Evolutionary conservation across 2,888 invertebrate genomes (phyloP).

Genomic region (Aporophyla lueneburgensis): DNA sequence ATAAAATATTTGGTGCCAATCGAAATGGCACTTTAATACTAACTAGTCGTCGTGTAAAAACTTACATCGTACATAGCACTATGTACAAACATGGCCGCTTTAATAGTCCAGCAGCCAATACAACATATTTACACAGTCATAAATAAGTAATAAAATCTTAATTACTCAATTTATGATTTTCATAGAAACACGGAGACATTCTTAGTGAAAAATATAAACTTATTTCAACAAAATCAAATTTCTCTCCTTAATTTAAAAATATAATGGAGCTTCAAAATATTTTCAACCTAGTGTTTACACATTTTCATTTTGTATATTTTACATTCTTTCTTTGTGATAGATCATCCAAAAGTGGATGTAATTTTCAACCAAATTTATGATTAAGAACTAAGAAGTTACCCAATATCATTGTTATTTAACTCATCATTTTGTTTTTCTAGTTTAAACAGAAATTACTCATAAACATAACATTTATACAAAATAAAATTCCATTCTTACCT

Average conservation of each 20-base stretch:
- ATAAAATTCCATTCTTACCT: conserved; percentile 60
- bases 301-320: conserved; percentile 47
- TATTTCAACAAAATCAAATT: conserved; percentile 45
- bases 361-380: conserved; percentile 40
- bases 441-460: conserved; percentile 38
- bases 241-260: conserved; percentile 43
- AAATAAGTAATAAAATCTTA: conserved; percentile 70
- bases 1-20: conserved; percentile 82
- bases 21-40: conserved; percentile 84
- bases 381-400: conserved; percentile 21
- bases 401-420: conserved; percentile 35
- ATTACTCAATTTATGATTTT: conserved; percentile 50
- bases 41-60: conserved; percentile 83
- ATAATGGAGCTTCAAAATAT: conserved; percentile 42
- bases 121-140: conserved; percentile 70
- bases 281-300: conserved; percentile 26
- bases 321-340: conserved; percentile 28
- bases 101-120: conserved; percentile 71
- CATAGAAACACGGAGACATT: conserved; percentile 41
- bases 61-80: conserved; percentile 76
- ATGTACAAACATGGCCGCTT: conserved; percentile 80
- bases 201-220: conserved; percentile 31
- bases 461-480: conserved; percentile 41
- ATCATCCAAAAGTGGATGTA: conserved; percentile 30
- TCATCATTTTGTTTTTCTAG: conserved; percentile 22